phyloP scores from a whole-genome alignment of 2,888 invertebrate species.

The Onthophagus sagittarius region DNA sequence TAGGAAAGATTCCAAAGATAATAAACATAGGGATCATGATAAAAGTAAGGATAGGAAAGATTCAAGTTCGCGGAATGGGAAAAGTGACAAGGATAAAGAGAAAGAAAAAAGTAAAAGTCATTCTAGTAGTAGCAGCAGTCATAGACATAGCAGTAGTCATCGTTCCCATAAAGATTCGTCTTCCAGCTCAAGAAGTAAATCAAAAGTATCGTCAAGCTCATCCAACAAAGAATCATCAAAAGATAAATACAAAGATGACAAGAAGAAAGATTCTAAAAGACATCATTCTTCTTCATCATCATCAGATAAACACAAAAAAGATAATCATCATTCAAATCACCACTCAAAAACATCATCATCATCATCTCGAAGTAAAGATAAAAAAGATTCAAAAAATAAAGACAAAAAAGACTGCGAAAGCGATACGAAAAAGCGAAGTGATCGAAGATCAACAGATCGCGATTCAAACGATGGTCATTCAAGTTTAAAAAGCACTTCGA shows the following conservation, averaged over 20 bases:
- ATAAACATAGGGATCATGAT: slow-evolving; percentile 34
- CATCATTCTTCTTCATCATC: slow-evolving; percentile 32
- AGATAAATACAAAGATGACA: slow-evolving; percentile 22
- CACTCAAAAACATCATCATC: slow-evolving; percentile 24
- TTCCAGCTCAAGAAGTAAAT: slow-evolving; percentile 28
- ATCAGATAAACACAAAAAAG: slow-evolving; percentile 34
- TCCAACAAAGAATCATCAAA: slow-evolving; percentile 27
- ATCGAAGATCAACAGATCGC: slow-evolving; percentile 70
- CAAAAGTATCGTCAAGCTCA: slow-evolving; percentile 5
- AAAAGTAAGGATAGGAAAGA: slow-evolving; percentile 34
- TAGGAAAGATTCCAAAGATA: slow-evolving; percentile 32
- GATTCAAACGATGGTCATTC: slow-evolving; percentile 73
- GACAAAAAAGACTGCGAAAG: slow-evolving; percentile 65
- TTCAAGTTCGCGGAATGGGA: slow-evolving; percentile 32
- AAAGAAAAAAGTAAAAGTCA: slow-evolving; percentile 10
- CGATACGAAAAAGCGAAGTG: slow-evolving; percentile 60
- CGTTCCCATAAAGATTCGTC: slow-evolving; percentile 38
- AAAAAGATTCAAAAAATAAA: slow-evolving; percentile 33
- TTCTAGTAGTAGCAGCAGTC: slow-evolving; percentile 24
- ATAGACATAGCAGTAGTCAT: slow-evolving; percentile 32
- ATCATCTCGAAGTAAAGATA: slow-evolving; percentile 32
- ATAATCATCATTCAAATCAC: slow-evolving; percentile 30
- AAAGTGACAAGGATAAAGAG: slow-evolving; percentile 28
- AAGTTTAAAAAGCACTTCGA: slow-evolving; percentile 45
- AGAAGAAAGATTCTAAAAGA: slow-evolving; percentile 31